A percentile compares a stretch with the other conserved stretches of the same genome.
phyloP scores from a whole-genome alignment of 2,888 invertebrate genomes.

The Hypercompe scribonia region DNA sequence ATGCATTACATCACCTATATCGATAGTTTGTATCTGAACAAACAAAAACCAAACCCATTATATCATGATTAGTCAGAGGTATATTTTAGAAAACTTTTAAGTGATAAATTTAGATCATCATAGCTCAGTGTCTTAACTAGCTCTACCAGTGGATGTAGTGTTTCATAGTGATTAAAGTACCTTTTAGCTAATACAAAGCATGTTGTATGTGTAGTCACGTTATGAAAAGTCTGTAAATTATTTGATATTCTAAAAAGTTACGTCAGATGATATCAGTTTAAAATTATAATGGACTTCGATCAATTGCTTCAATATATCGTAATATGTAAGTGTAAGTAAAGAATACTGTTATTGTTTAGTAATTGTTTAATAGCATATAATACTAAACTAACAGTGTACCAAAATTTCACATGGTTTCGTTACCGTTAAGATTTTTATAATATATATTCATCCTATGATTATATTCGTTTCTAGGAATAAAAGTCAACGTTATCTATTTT shows the following conservation, averaged over 20 bases:
- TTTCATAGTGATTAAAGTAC: neutral
- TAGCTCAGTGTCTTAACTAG: neutral
- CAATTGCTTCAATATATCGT: constrained; percentile 9
- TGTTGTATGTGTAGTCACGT: neutral
- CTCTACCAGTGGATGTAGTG: neutral
- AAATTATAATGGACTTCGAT: neutral
- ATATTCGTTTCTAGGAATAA: too few relatives aligned
- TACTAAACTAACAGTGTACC: too few relatives aligned
- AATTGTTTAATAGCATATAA: neutral
- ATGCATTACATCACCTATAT: neutral
- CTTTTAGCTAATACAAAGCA: neutral
- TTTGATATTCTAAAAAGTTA: neutral
- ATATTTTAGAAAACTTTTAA: neutral
- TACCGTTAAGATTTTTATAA: too few relatives aligned
- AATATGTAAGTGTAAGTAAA: constrained; percentile 7
- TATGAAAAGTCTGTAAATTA: neutral
- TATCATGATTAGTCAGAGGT: constrained; percentile 11
- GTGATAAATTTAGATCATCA: neutral
- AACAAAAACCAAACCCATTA: constrained; percentile 9
- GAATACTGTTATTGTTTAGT: neutral
- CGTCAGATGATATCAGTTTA: neutral
- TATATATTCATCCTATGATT: too few relatives aligned
- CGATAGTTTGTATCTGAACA: neutral
- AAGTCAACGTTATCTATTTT: too few relatives aligned
- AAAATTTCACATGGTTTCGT: too few relatives aligned